Evolutionary conservation across 2,888 invertebrate species (phyloP).

Genomic region (Blera fallax): DNA sequence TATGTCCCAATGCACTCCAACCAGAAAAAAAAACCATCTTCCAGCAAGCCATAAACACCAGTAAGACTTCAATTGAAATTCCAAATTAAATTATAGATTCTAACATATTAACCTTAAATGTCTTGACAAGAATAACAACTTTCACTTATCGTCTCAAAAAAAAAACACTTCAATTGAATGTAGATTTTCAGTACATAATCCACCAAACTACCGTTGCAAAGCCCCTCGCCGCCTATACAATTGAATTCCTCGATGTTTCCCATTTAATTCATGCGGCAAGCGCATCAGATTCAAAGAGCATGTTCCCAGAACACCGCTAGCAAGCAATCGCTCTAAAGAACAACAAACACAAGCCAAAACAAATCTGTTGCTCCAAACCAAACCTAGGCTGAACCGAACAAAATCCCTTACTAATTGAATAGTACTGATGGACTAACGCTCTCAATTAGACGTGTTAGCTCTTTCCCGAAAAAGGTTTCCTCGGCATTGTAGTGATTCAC

Average conservation of each 20-base stretch:
- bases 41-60: not conserved
- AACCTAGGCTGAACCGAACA: constrained; percentile 2
- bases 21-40: not conserved
- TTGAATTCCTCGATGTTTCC: not conserved
- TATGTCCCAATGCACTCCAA: constrained; percentile 7
- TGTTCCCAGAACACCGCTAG: constrained; percentile 37
- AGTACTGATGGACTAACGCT: constrained; percentile 16
- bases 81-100: constrained; percentile 35
- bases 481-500: constrained; percentile 3
- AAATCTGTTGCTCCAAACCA: not conserved
- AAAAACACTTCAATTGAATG: not conserved
- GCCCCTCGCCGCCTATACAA: not conserved
- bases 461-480: not conserved
- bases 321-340: not conserved
- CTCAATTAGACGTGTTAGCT: constrained; percentile 38
- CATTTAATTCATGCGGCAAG: not conserved
- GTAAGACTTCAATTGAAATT: constrained; percentile 17
- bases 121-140: constrained; percentile 23
- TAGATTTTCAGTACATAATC: not conserved
- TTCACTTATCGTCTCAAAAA: constrained; percentile 14
- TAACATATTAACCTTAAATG: constrained; percentile 22
- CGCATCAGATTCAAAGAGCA: constrained; percentile 12
- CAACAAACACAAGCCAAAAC: not conserved
- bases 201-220: not conserved
- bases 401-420: constrained; percentile 48